phyloP scores from a whole-genome alignment of 2,888 invertebrate genomes.

The Baronia brevicornis region DNA sequence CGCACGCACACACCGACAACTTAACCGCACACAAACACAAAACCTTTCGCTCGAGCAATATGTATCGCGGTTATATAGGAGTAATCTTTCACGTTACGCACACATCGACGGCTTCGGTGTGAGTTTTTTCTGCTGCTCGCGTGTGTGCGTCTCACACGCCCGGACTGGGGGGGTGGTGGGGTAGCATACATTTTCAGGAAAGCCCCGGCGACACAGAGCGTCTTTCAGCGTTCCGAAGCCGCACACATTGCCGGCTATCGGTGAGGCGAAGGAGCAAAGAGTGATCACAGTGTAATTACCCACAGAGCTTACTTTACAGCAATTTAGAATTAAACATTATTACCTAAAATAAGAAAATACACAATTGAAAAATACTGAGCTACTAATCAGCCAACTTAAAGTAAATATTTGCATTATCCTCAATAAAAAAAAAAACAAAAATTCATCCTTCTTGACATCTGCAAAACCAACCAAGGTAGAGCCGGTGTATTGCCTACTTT shows the following conservation, averaged over 20 bases:
- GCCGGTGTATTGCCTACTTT: too few species aligned
- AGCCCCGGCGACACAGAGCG: slow-evolving; percentile 67
- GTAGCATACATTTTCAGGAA: slow-evolving; percentile 70
- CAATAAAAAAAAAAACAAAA: too few species aligned
- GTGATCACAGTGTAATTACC: slow-evolving; percentile 38
- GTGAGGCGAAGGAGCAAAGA: slow-evolving; percentile 72
- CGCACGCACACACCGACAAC: slow-evolving; percentile 24
- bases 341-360: slow-evolving; percentile 3
- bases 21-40: slow-evolving; percentile 29
- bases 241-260: slow-evolving; percentile 71
- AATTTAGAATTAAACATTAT: neutral
- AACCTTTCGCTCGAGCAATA: slow-evolving; percentile 47
- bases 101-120: slow-evolving; percentile 20
- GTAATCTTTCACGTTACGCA: slow-evolving; percentile 49
- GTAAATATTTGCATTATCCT: slow-evolving; percentile 3
- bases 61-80: slow-evolving; percentile 55
- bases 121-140: slow-evolving; percentile 48
- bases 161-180: slow-evolving; percentile 29
- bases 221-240: slow-evolving; percentile 71
- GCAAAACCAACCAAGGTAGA: too few species aligned
- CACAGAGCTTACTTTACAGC: slow-evolving; percentile 14
- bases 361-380: slow-evolving; percentile 2
- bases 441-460: too few species aligned
- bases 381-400: too few species aligned
- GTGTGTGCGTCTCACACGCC: slow-evolving; percentile 31